Evolutionary conservation across 2,888 invertebrate species (phyloP).

Genomic region (Nematopogon swammerdamellus): DNA sequence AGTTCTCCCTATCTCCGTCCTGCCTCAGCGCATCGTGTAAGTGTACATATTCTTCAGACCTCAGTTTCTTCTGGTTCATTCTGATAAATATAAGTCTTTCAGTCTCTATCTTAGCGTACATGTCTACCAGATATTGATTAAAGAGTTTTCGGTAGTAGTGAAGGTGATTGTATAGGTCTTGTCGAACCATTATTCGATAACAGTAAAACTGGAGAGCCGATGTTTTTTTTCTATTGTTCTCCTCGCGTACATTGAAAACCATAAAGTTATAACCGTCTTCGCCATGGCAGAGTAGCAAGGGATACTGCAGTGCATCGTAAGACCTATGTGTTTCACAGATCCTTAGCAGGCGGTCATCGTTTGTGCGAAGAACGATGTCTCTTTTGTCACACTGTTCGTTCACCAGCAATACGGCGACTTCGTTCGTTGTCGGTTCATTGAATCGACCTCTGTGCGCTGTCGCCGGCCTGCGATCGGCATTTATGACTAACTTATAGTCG

Average conservation of each 20-base stretch:
- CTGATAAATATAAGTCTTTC: slow-evolving; percentile 13
- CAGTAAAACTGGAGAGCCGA: neutral
- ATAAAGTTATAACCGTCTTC: slow-evolving; percentile 1
- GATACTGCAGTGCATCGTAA: slow-evolving; percentile 23
- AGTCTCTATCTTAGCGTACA: slow-evolving; percentile 17
- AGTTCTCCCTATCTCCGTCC: slow-evolving; percentile 5
- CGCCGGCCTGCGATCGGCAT: slow-evolving; percentile 6
- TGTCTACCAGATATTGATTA: slow-evolving; percentile 18
- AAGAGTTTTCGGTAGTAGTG: slow-evolving; percentile 13
- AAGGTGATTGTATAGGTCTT: slow-evolving; percentile 1
- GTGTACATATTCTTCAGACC: slow-evolving; percentile 14
- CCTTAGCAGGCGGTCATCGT: slow-evolving; percentile 9
- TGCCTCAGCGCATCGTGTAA: slow-evolving; percentile 12
- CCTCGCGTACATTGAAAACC: neutral
- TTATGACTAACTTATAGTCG: slow-evolving; percentile 7
- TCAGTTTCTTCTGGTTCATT: slow-evolving; percentile 14
- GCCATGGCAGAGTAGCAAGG: slow-evolving; percentile 5
- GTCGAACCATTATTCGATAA: neutral
- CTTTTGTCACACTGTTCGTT: slow-evolving; percentile 10
- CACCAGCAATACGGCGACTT: slow-evolving; percentile 15
- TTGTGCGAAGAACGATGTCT: slow-evolving; percentile 11
- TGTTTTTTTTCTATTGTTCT: neutral
- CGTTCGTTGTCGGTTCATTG: slow-evolving; percentile 14
- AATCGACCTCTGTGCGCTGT: slow-evolving; percentile 9
- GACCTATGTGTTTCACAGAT: slow-evolving; percentile 14